Evolutionary conservation across 2,113 vertebrate species (phyloP), one percentile per base, ranked within the genome.

Genomic region (Otis tarda): DNA sequence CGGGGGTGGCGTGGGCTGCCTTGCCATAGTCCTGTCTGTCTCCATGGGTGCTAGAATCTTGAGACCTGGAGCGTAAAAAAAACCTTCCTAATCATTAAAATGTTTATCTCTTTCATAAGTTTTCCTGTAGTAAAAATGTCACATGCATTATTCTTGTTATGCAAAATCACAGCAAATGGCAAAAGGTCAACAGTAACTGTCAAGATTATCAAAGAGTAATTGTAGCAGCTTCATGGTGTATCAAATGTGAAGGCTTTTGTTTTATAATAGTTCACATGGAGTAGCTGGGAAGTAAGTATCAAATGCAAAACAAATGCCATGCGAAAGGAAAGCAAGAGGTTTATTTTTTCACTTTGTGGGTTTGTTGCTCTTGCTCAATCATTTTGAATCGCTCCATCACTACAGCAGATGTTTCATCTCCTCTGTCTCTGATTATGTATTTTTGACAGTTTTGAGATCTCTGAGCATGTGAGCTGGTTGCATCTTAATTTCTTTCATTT

Each of bases 51-150:
- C 52, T 78, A 16, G 3, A 19, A 64, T 76, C 39, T 45, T 9
- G 3, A 31, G 63, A 64, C 33, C 15, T 50, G 37, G 25, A 68
- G 27, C 7, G 1, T 57, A 37, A 77, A 75, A 27, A 27, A 70
- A 68, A 59, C 60, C 65, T 52, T 90, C 55, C 28, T 80, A n/a
- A 39, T 85, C 59, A 63, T 87, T 77, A 39, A 82, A 94, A 61
- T 73, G n/a, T 82, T 90, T 86, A 33, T 71, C 31, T 85, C 47
- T 64, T 94, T 88, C 4, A 0, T 49, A 55, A 90, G 39, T 47
- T 94, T 83, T 96, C 31, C 82, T 70, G 24, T 70, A 77, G 76
- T 85, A 85, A 93, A 95, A 96, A 91, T 90, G 76, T 68, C 89
- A 69, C 39, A 10, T 35, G n/a, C 49, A 33, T 93, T 95, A 82